Percentiles rank a stretch among this genome's conserved stretches.
Evolutionary conservation across 1,140 invertebrate species (phyloP).

Genomic region (Apis florea): DNA sequence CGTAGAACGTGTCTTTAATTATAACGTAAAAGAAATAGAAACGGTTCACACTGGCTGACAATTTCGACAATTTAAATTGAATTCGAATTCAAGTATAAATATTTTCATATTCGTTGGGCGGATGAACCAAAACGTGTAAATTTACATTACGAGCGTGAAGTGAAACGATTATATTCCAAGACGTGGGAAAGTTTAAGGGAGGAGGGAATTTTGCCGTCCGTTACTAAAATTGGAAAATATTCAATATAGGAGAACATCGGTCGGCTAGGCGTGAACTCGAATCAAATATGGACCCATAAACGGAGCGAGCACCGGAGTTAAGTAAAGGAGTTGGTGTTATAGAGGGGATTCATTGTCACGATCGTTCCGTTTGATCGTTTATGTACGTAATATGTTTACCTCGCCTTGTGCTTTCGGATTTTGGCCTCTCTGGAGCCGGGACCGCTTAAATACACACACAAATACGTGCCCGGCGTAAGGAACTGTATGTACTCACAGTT

Average conservation of each 20-base stretch:
- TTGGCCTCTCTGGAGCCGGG: neutral
- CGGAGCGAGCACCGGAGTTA: neutral
- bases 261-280: neutral
- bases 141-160: neutral
- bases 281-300: neutral
- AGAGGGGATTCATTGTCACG: slow-evolving; percentile 6
- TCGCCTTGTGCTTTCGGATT: neutral
- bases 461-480: neutral
- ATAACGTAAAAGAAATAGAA: no score
- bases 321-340: neutral
- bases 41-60: no score
- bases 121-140: no score
- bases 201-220: slow-evolving; percentile 1
- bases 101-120: no score
- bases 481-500: neutral
- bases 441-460: neutral
- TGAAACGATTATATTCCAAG: no score
- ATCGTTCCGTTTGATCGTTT: neutral
- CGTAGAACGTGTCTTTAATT: no score
- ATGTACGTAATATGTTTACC: no score
- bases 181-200: slow-evolving; percentile 11
- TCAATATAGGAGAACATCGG: neutral
- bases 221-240: neutral
- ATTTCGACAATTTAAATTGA: no score
- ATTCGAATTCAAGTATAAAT: no score